Conservation (phyloP, 64 coral and sea anemone species). For the Montipora capricornis region DNA sequence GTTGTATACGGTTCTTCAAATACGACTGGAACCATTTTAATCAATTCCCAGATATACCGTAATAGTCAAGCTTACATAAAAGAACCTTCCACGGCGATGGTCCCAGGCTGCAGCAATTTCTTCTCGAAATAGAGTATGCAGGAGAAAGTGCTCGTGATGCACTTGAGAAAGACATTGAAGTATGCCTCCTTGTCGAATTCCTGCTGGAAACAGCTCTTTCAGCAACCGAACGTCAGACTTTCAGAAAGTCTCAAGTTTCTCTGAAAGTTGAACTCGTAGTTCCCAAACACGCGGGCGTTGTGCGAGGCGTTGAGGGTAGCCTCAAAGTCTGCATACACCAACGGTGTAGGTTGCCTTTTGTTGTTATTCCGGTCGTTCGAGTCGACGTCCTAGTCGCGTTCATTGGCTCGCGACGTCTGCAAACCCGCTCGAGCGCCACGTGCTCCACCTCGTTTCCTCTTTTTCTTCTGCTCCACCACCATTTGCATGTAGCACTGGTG, state of each 20-base stretch:
- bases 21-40: constrained; percentile 27
- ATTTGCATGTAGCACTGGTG: not conserved
- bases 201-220: not conserved
- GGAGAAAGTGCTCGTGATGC: constrained; percentile 7
- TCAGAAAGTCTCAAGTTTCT: not conserved
- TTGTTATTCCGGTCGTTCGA: no score
- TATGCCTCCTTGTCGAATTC: not conserved
- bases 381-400: no score
- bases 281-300: no score
- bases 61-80: not conserved
- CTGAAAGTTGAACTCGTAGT: not conserved
- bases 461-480: not conserved
- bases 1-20: not conserved
- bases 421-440: not conserved
- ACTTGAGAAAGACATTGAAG: constrained; percentile 12
- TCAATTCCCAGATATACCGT: constrained; percentile 12
- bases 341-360: not conserved
- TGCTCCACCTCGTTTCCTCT: not conserved
- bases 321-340: not conserved
- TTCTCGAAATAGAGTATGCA: not conserved
- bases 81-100: not conserved
- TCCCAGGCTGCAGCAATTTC: not conserved
- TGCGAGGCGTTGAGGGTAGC: not conserved
- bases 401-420: no score
- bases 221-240: not conserved